phyloP scores from a whole-genome alignment of 2,797 vertebrate genomes.

The Coccyzus lansbergi region DNA sequence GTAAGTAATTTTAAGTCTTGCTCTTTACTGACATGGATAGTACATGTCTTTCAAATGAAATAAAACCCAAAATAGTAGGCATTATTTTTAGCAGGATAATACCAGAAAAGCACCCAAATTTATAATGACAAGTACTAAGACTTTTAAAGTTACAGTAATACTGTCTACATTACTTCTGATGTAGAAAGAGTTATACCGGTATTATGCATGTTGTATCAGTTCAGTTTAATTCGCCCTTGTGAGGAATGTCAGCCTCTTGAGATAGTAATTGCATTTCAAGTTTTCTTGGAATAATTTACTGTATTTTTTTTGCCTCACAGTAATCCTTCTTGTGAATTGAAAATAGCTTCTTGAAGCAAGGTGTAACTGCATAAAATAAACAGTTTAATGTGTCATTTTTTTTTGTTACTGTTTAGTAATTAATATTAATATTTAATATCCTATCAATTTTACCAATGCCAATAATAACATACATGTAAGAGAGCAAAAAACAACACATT shows the following conservation, averaged over 20 bases:
- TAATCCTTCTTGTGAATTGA: background rate
- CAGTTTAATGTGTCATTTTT: background rate
- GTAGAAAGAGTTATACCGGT: background rate
- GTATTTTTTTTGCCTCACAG: background rate
- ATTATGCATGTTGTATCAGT: background rate
- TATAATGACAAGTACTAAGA: background rate
- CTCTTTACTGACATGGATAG: background rate
- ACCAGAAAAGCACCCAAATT: background rate
- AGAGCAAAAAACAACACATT: background rate
- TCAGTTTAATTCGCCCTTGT: background rate
- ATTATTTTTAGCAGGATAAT: background rate
- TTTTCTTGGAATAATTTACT: conserved; percentile 6
- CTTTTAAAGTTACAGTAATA: background rate
- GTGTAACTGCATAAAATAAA: conserved; percentile 16
- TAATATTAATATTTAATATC: background rate
- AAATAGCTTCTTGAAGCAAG: conserved; percentile 21
- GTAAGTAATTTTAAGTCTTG: background rate
- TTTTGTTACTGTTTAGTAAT: background rate
- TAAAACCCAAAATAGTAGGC: accelerated
- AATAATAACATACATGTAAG: background rate
- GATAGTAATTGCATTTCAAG: conserved; percentile 42
- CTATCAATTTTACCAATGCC: background rate
- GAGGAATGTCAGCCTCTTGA: background rate
- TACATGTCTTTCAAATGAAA: background rate
- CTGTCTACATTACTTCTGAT: background rate